These are phyloP conservation scores for Cassiopea andromeda DNA, from an alignment of 30 jellyfish, hydroid and myxozoan species.

Conservation along the genomic window DNA sequence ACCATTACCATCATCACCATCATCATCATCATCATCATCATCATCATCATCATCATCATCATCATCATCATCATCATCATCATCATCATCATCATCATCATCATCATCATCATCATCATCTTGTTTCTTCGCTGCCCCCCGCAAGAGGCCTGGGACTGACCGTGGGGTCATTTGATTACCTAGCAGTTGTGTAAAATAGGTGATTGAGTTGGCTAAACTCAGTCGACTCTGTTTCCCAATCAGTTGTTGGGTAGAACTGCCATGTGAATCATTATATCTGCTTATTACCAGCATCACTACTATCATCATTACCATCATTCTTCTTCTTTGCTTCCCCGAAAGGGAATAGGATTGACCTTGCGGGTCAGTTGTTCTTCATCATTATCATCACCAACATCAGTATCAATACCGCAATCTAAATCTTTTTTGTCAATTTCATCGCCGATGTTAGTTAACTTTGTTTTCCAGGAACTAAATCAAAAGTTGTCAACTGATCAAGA, in stretches of 20 bases:
- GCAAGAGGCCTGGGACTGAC: not conserved
- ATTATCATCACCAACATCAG: not conserved
- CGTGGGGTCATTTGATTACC: too few species aligned
- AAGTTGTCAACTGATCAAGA: conserved; percentile 5
- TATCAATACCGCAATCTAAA: not conserved
- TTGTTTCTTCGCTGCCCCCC: not conserved
- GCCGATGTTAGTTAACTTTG: not conserved
- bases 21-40: not conserved
- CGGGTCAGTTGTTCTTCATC: not conserved
- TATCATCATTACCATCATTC: not conserved
- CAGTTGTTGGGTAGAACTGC: too few species aligned
- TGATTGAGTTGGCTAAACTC: too few species aligned
- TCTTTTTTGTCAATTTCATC: too few species aligned
- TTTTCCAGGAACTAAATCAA: conserved; percentile 10
- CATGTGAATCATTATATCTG: too few species aligned
- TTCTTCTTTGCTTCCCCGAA: not conserved
- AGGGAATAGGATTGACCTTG: too few species aligned
- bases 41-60: not conserved
- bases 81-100: not conserved
- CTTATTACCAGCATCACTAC: not conserved
- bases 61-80: not conserved
- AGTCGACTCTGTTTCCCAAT: too few species aligned
- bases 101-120: not conserved
- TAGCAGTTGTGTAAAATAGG: too few species aligned
- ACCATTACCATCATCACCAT: not conserved